Percentiles rank a stretch among this genome's conserved stretches.
Conservation (phyloP, 2,888 invertebrate species). For the Parochlus steinenii region DNA sequence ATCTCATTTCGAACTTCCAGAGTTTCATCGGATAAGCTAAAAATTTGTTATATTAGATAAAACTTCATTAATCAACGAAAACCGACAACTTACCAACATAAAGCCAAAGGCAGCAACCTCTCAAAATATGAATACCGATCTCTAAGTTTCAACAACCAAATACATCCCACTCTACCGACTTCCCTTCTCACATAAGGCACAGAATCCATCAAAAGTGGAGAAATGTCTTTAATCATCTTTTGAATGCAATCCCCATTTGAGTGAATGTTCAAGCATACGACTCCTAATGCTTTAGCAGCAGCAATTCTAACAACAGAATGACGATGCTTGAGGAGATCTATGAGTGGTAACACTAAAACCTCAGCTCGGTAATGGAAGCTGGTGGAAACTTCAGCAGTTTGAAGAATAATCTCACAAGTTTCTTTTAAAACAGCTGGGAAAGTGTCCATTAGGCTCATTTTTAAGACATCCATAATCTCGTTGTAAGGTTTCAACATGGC, state of each 20-base stretch:
- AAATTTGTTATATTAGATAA: conserved; percentile 15
- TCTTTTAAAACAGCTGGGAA: conserved; percentile 67
- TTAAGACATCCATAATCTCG: conserved; percentile 55
- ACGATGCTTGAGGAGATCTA: conserved; percentile 60
- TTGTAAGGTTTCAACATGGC: conserved; percentile 20
- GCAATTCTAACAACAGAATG: conserved; percentile 64
- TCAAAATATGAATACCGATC: conserved; percentile 86
- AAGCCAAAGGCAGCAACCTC: conserved; percentile 63
- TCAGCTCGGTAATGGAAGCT: conserved; percentile 64
- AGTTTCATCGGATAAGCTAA: conserved; percentile 62
- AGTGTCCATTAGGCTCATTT: conserved; percentile 55
- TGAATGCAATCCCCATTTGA: conserved; percentile 57
- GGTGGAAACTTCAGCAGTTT: conserved; percentile 43
- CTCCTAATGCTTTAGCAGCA: conserved; percentile 56
- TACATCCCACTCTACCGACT: conserved; percentile 57
- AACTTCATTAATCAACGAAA: conserved; percentile 8
- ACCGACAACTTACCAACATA: conserved; percentile 47
- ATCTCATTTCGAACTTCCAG: conserved; percentile 51
- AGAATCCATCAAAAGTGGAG: conserved; percentile 75
- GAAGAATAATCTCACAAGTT: conserved; percentile 53
- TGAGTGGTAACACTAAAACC: conserved; percentile 51
- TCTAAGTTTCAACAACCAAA: conserved; percentile 57
- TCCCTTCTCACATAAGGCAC: conserved; percentile 59
- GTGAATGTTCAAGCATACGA: conserved; percentile 36
- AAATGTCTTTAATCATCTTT: conserved; percentile 59